A percentile compares a stretch with the other conserved stretches of the same genome.
Evolutionary conservation across 2,888 invertebrate species (phyloP).

Genomic region (Andricus quercusramuli): DNA sequence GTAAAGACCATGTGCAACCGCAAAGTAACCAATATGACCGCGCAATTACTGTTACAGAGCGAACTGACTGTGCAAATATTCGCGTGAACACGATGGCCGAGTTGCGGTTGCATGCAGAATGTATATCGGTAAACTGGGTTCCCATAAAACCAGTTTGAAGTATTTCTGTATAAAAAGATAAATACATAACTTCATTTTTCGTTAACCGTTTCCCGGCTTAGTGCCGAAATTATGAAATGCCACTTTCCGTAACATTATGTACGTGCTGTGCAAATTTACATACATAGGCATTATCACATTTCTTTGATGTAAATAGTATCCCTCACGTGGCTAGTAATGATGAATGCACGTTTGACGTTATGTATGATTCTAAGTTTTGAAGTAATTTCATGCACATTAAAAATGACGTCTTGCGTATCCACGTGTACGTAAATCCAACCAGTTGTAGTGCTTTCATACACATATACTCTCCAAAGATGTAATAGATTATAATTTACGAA

Average conservation of each 20-base stretch:
- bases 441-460: background rate
- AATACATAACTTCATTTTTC: background rate
- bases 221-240: constrained; percentile 28
- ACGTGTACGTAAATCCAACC: no score
- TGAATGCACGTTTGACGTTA: background rate
- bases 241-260: constrained; percentile 9
- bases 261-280: background rate
- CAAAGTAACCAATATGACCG: constrained; percentile 39
- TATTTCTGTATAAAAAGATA: background rate
- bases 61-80: constrained; percentile 30
- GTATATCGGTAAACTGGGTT: constrained; percentile 17
- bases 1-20: constrained; percentile 17
- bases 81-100: constrained; percentile 8
- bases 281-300: constrained; percentile 2
- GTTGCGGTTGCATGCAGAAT: constrained; percentile 32
- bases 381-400: background rate
- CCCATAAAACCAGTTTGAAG: constrained; percentile 37
- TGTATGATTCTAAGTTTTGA: constrained; percentile 10
- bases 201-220: constrained; percentile 6
- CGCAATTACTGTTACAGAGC: constrained; percentile 32
- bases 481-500: background rate
- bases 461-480: background rate
- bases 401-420: background rate
- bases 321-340: constrained; percentile 25
- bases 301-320: background rate